Percentiles rank a stretch among this genome's conserved stretches.
Evolutionary conservation across 2,888 invertebrate genomes (phyloP).

Genomic region (Protodeltote pygarga): DNA sequence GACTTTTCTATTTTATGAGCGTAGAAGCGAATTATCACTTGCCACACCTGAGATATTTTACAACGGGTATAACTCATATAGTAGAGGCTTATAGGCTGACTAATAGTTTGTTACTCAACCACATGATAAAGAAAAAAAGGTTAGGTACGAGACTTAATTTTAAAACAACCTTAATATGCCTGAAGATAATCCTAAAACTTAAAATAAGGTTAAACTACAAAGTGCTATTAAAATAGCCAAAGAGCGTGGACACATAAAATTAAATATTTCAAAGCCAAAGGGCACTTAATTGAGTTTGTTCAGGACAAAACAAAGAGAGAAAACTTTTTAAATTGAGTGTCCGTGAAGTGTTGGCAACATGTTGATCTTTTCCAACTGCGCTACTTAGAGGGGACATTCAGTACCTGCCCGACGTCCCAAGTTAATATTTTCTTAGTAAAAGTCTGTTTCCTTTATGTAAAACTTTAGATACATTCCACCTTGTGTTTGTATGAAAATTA

Average conservation of each 20-base stretch:
- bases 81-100: too few relatives aligned
- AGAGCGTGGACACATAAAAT: slow-evolving; percentile 63
- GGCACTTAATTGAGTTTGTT: slow-evolving; percentile 86
- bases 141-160: too few relatives aligned
- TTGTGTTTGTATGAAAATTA: slow-evolving; percentile 30
- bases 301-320: slow-evolving; percentile 85
- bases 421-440: slow-evolving; percentile 79
- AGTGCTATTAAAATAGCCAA: slow-evolving; percentile 35
- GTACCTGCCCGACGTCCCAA: slow-evolving; percentile 66
- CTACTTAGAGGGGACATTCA: slow-evolving; percentile 53
- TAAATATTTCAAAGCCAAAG: slow-evolving; percentile 79
- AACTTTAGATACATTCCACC: slow-evolving; percentile 34
- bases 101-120: too few relatives aligned
- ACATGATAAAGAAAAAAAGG: too few relatives aligned
- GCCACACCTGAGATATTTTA: too few relatives aligned
- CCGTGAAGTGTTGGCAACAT: slow-evolving; percentile 85
- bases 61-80: too few relatives aligned
- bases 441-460: slow-evolving; percentile 51
- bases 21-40: too few relatives aligned
- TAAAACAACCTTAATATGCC: not conserved
- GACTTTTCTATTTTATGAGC: too few relatives aligned
- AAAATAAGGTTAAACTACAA: slow-evolving; percentile 36
- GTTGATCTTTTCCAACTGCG: slow-evolving; percentile 80
- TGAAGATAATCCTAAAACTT: slow-evolving; percentile 1
- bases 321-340: slow-evolving; percentile 86